Evolutionary conservation across 2,888 invertebrate species (phyloP).

Genomic region (Tenthredo mesomela): DNA sequence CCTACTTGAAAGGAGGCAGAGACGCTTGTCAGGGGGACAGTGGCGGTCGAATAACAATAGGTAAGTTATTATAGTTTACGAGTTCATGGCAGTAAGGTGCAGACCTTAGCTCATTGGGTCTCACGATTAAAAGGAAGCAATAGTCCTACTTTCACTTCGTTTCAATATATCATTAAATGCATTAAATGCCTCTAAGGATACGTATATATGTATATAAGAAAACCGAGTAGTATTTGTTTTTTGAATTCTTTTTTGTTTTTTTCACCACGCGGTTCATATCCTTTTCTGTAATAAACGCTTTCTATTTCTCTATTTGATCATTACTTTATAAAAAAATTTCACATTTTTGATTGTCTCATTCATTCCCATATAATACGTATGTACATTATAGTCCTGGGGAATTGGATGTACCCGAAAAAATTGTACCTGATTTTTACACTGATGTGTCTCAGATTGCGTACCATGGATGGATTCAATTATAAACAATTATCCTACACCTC

Average conservation of each 20-base stretch:
- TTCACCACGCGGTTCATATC: not conserved
- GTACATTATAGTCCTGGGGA: conserved; percentile 1
- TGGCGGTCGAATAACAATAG: conserved; percentile 45
- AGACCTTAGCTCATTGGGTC: conserved; percentile 13
- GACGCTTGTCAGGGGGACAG: conserved; percentile 47
- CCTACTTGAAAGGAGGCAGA: conserved; percentile 2
- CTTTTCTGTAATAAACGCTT: not conserved
- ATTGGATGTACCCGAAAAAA: conserved; percentile 16
- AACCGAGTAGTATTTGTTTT: not conserved
- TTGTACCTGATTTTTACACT: conserved; percentile 26
- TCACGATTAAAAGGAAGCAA: conserved; percentile 27
- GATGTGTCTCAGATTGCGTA: conserved; percentile 7
- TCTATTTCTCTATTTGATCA: not conserved
- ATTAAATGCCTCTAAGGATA: not conserved
- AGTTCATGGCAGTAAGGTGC: conserved; percentile 26
- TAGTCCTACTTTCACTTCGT: conserved; percentile 14
- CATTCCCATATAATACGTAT: not conserved
- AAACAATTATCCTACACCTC: not conserved
- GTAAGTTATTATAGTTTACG: conserved; percentile 36
- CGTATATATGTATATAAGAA: not conserved
- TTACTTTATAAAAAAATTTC: not conserved
- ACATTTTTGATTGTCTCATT: not conserved
- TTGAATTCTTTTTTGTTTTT: not conserved
- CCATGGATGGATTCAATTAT: not conserved
- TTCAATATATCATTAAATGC: conserved; percentile 2